Conservation (phyloP, 92 coral and sea anemone species). For the Parazoanthus swiftii region DNA sequence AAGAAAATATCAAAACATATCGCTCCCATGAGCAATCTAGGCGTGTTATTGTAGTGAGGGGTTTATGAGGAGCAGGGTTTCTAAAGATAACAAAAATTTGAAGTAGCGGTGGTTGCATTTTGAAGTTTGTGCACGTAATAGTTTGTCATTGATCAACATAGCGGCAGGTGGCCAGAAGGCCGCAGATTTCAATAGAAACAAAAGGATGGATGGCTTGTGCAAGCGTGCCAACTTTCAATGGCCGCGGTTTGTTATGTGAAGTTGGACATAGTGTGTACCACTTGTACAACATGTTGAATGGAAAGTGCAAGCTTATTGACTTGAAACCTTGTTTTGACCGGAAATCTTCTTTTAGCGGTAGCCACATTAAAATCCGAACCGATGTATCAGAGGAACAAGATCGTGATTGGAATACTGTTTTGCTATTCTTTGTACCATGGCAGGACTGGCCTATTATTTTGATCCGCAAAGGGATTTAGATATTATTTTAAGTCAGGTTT, state of each 20-base stretch:
- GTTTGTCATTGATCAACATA: background rate
- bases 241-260: background rate
- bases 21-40: background rate
- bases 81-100: background rate
- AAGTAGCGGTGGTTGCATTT: background rate
- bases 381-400: background rate
- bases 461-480: constrained; percentile 11
- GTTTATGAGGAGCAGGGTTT: too few relatives aligned
- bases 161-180: constrained; percentile 31
- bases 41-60: background rate
- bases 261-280: background rate
- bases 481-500: background rate
- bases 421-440: background rate
- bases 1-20: background rate
- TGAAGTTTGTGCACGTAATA: constrained; percentile 6
- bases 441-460: background rate
- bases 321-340: constrained; percentile 9
- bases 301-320: background rate
- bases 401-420: background rate
- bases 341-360: background rate
- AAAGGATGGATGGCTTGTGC: background rate
- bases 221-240: constrained; percentile 1
- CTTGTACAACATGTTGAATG: background rate
- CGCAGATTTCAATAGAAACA: constrained; percentile 1
- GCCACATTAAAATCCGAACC: background rate